These are phyloP conservation scores for Drosophila aff. DNA, from an alignment of 1,140 invertebrate genomes.

Conservation along the genomic window DNA sequence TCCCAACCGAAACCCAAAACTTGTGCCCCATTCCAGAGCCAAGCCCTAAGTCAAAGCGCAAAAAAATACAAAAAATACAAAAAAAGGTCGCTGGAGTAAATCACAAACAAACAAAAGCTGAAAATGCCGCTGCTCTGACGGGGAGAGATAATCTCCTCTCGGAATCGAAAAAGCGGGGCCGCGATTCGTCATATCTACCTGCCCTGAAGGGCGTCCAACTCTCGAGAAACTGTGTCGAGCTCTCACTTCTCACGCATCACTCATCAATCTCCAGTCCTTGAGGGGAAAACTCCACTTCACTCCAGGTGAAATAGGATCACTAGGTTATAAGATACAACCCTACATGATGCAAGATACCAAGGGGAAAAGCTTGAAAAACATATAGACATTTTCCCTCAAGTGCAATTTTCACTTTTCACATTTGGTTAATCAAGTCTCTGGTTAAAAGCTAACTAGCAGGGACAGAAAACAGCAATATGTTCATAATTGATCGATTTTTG, in stretches of 20 bases:
- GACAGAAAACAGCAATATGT: not conserved
- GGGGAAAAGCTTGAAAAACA: not conserved
- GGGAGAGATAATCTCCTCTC: constrained; percentile 61
- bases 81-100: constrained; percentile 58
- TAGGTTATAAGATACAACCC: not conserved
- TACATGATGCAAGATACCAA: not conserved
- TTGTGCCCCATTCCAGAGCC: constrained; percentile 13
- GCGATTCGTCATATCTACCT: constrained; percentile 45
- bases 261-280: not conserved
- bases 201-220: constrained; percentile 20
- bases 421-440: no score
- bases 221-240: constrained; percentile 35
- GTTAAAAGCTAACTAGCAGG: not conserved
- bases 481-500: not conserved
- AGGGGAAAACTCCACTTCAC: not conserved
- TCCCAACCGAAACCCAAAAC: constrained; percentile 8
- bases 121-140: constrained; percentile 53
- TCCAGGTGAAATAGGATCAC: not conserved
- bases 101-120: constrained; percentile 62
- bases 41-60: constrained; percentile 28
- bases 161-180: constrained; percentile 24
- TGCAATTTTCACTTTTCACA: no score
- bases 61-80: constrained; percentile 18
- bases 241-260: constrained; percentile 7
- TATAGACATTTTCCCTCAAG: not conserved